phyloP scores from a whole-genome alignment of 2,113 vertebrate genomes.

The Donacobius atricapilla region DNA sequence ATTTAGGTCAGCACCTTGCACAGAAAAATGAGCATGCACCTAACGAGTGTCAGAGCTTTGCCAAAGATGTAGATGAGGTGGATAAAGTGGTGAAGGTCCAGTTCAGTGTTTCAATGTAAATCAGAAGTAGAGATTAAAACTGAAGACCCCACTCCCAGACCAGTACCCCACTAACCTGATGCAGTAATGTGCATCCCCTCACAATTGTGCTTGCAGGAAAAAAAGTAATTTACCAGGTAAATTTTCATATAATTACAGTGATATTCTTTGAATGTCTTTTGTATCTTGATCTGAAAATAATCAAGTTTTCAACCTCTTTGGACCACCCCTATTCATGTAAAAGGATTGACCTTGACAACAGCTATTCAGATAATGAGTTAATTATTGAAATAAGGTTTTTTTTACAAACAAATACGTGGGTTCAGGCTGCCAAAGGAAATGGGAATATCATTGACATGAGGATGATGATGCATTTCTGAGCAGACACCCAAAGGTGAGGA shows the following conservation, averaged over 20 bases:
- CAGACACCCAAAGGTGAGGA: not conserved
- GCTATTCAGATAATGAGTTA: not conserved
- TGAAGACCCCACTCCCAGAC: not conserved
- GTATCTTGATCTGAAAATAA: not conserved
- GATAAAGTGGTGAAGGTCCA: not conserved
- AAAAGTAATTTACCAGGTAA: fast-evolving
- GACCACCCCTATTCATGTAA: not conserved
- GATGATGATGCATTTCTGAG: not conserved
- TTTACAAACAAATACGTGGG: not conserved
- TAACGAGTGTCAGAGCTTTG: not conserved
- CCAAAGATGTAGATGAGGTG: not conserved
- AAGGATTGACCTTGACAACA: not conserved
- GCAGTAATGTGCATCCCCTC: not conserved
- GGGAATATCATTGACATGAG: not conserved
- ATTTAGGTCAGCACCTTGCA: not conserved
- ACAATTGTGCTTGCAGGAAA: not conserved
- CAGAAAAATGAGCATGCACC: not conserved
- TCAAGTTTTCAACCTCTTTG: not conserved
- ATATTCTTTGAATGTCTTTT: not conserved
- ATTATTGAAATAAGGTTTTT: not conserved
- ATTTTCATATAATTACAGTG: not conserved
- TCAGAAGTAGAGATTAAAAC: not conserved
- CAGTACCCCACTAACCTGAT: not conserved
- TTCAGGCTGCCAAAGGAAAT: not conserved
- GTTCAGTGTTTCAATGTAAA: not conserved